Evolutionary conservation across 2,113 vertebrate genomes (phyloP).

Genomic region (Apaloderma vittatum): DNA sequence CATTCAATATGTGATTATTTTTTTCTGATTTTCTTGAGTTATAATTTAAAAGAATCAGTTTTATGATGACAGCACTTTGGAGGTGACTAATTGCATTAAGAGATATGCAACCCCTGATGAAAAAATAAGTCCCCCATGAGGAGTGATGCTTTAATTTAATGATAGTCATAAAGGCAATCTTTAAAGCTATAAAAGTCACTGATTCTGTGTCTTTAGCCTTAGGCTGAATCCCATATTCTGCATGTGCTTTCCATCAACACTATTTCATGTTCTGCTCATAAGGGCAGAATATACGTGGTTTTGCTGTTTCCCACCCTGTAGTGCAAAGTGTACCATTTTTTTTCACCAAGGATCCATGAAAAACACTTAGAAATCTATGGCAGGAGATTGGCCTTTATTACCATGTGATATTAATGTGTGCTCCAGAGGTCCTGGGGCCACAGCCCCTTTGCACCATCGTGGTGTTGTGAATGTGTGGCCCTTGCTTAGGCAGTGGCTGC

Average conservation of each 20-base stretch:
- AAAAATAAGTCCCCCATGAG: not conserved
- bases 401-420: not conserved
- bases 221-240: not conserved
- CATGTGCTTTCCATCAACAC: not conserved
- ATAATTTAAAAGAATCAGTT: not conserved
- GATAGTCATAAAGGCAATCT: constrained; percentile 32
- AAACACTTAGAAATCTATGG: not conserved
- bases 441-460: fast-evolving
- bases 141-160: constrained; percentile 39
- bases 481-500: not conserved
- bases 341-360: not conserved
- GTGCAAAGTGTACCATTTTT: not conserved
- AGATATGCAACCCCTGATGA: not conserved
- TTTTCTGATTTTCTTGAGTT: not conserved
- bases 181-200: constrained; percentile 40
- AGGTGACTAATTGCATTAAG: constrained; percentile 10
- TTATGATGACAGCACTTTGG: not conserved
- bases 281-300: not conserved
- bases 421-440: not conserved
- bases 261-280: not conserved
- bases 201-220: constrained; percentile 1
- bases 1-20: not conserved
- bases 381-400: not conserved
- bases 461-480: fast-evolving
- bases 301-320: not conserved